Conservation (phyloP, 2,888 invertebrate species). For the Aplocera efformata region DNA sequence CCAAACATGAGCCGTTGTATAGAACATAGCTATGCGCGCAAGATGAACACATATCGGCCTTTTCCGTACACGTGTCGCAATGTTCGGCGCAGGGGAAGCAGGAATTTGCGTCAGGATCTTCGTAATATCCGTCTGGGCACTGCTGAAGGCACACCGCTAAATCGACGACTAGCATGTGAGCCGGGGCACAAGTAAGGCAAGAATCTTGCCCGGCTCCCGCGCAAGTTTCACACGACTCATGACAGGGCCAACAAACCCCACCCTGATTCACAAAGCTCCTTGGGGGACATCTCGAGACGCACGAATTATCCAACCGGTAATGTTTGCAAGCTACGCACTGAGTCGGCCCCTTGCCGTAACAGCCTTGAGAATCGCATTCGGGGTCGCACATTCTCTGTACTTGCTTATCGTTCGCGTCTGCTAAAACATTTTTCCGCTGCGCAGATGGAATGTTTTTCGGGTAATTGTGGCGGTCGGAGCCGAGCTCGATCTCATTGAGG, state of each 20-base stretch:
- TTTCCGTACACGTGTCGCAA: conserved; percentile 91
- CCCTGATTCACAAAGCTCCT: conserved; percentile 91
- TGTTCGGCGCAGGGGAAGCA: conserved; percentile 93
- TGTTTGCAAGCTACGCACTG: conserved; percentile 92
- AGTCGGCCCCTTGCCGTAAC: conserved; percentile 91
- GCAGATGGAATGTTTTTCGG: conserved; percentile 83
- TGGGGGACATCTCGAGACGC: conserved; percentile 91
- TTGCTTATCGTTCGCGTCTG: conserved; percentile 81
- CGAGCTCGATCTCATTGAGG: conserved; percentile 72
- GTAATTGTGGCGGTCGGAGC: conserved; percentile 83
- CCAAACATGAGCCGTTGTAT: conserved; percentile 90
- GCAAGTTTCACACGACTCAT: conserved; percentile 93
- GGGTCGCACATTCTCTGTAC: conserved; percentile 88
- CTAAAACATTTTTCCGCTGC: conserved; percentile 81
- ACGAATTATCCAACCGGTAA: conserved; percentile 90
- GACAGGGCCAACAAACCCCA: conserved; percentile 91
- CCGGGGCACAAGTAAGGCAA: conserved; percentile 91
- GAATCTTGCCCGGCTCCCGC: conserved; percentile 93
- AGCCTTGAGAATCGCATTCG: conserved; percentile 88
- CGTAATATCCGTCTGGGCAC: conserved; percentile 94
- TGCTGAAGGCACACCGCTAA: conserved; percentile 92
- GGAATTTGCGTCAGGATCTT: conserved; percentile 87
- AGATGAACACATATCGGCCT: conserved; percentile 91
- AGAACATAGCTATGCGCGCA: conserved; percentile 93
- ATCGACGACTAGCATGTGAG: conserved; percentile 90